Evolutionary conservation across 2,888 invertebrate genomes (phyloP), one percentile per base, ranked within the genome.

Genomic region (Lasioglossum calceatum): DNA sequence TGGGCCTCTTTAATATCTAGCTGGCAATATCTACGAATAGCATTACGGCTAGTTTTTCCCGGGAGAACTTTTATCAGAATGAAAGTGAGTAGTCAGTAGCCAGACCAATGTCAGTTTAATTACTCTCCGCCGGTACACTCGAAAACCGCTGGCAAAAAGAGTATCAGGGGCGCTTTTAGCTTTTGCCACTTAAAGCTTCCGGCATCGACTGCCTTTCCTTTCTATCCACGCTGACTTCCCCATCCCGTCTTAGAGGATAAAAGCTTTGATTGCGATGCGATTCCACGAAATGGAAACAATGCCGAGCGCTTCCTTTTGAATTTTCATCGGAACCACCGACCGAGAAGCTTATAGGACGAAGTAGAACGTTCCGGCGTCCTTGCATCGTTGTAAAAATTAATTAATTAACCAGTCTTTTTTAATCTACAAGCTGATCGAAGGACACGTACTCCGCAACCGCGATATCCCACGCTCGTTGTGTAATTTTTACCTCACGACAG

Each of bases 261-360:
- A 67, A 67, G 67, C 67, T 67, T 67, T 36, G 67, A 73, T 73
- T 67, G 67, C 67, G 36, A 67, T 36, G 67, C 67, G 67, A 36
- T 67, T 36, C 19, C 8, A 32, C 67, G 36, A 67, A 36, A 77
- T 36, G 32, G 47, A 67, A 67, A 36, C 67, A 67, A 67, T 19
- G 67, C 67, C 67, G 36, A 19, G 19, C 36, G 36, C 19, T 67
- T 10, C 23, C 32, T 67, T 67, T 36, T 8, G 36, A 67, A 67
- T 67, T 36, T 67, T 36, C 32, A 67, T 36, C 19, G 19, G 19
- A 8, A 58, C 58, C 58, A 12, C n/a, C 16, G 19, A 23, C 36
- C 67, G 36, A 67, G 67, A 19, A 67, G 19, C 16, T 36, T 36
- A 14, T 8, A 32, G 8, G 36, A 19, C 16, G 23, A 67, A 67